A percentile compares a stretch with the other conserved stretches of the same genome.
Conservation (phyloP, 2,113 vertebrate genomes). For the Notothenia coriiceps region DNA sequence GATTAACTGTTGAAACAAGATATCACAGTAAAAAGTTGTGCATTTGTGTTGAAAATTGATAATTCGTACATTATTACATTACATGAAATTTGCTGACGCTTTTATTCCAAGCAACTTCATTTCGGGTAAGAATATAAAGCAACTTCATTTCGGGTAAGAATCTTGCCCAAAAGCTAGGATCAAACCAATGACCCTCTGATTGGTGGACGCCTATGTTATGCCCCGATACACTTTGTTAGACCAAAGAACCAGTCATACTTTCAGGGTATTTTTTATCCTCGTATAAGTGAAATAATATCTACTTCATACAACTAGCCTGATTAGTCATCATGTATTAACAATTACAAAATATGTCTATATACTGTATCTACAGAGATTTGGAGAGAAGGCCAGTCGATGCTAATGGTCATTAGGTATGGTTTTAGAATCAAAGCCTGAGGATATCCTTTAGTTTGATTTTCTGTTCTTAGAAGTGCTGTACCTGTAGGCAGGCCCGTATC, state of each 20-base stretch:
- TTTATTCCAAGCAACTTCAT: too few relatives aligned
- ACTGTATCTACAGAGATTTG: not conserved
- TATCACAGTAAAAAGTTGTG: too few relatives aligned
- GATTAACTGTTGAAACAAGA: too few relatives aligned
- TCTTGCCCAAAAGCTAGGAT: too few relatives aligned
- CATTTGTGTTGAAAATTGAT: too few relatives aligned
- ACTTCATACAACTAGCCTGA: not conserved
- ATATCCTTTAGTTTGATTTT: not conserved
- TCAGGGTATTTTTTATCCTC: not conserved
- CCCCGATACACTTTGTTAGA: not conserved
- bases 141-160: too few relatives aligned
- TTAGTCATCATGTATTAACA: not conserved
- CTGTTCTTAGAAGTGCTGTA: too few relatives aligned
- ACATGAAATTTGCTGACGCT: not conserved
- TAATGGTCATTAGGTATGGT: not conserved
- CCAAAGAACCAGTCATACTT: not conserved
- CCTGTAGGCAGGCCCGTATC: too few relatives aligned
- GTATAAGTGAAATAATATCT: not conserved
- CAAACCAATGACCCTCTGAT: not conserved
- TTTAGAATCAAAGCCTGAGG: not conserved
- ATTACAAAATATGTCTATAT: not conserved
- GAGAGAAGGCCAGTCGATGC: not conserved
- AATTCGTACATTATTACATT: not conserved
- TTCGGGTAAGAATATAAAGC: too few relatives aligned
- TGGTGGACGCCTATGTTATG: too few relatives aligned